A percentile compares a stretch with the other conserved stretches of the same genome.
Evolutionary conservation across 2,797 vertebrate genomes (phyloP).

Genomic region (Heliangelus exortis): DNA sequence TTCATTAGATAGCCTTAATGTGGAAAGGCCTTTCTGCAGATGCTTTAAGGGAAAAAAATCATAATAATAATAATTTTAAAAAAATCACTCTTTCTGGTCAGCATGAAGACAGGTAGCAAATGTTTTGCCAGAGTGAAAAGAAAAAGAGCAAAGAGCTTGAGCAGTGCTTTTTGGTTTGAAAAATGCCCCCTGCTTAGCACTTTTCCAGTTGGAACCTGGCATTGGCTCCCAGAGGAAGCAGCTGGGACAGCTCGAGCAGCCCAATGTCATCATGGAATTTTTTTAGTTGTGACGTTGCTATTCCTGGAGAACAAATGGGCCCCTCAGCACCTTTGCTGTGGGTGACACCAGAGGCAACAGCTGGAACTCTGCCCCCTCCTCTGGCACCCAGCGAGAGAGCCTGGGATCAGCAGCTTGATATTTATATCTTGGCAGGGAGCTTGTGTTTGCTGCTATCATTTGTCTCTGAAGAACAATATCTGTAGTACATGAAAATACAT

Average conservation of each 20-base stretch:
- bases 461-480: constrained; percentile 53
- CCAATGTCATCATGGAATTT: background rate
- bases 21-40: background rate
- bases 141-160: background rate
- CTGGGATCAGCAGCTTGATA: constrained; percentile 39
- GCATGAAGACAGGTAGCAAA: background rate
- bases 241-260: background rate
- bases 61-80: background rate
- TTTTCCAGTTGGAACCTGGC: background rate
- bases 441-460: background rate
- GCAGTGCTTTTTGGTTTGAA: background rate
- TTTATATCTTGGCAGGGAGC: constrained; percentile 1
- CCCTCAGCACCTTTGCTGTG: constrained; percentile 26
- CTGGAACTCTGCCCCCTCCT: constrained; percentile 10
- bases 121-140: background rate
- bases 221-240: background rate
- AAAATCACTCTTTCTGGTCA: rapidly evolving
- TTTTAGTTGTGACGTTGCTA: constrained; percentile 16
- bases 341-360: background rate
- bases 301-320: constrained; percentile 37
- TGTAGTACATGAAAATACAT: constrained; percentile 7
- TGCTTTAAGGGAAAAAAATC: too few species aligned
- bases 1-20: background rate
- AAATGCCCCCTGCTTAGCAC: background rate
- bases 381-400: background rate